phyloP scores from a whole-genome alignment of 2,113 vertebrate genomes.

The Megaleporinus macrocephalus region DNA sequence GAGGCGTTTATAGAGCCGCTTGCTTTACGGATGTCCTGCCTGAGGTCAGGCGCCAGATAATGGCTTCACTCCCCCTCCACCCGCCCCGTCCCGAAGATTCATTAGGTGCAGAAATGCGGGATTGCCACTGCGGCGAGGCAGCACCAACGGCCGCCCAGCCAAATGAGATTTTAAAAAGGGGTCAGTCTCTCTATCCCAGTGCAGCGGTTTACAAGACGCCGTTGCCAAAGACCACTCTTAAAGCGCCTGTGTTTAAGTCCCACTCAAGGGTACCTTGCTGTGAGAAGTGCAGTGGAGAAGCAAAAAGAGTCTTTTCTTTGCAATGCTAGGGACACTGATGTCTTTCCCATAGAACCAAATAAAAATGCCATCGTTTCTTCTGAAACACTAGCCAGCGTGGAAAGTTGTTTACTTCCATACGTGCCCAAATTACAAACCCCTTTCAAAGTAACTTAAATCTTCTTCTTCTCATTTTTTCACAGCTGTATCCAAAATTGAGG shows the following conservation, averaged over 20 bases:
- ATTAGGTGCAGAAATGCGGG: constrained; percentile 52
- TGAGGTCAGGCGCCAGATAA: constrained; percentile 47
- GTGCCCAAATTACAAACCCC: no score
- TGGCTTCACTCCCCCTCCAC: constrained; percentile 30
- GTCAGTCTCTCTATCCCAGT: constrained; percentile 22
- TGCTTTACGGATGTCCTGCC: constrained; percentile 38
- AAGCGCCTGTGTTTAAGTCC: background rate
- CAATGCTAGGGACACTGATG: background rate
- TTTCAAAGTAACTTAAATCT: no score
- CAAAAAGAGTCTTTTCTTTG: no score
- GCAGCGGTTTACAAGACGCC: constrained; percentile 14
- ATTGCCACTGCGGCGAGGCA: constrained; percentile 12
- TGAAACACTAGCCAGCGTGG: no score
- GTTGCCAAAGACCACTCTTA: background rate
- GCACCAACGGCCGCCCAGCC: constrained; percentile 20
- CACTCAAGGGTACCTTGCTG: background rate
- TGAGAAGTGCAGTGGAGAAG: no score
- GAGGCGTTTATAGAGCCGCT: constrained; percentile 39
- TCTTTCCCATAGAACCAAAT: no score
- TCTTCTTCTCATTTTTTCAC: no score
- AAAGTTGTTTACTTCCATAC: no score
- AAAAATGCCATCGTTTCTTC: no score
- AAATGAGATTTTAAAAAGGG: constrained; percentile 50
- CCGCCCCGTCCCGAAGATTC: constrained; percentile 35
- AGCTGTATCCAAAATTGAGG: no score